A percentile compares a stretch with the other conserved stretches of the same genome.
phyloP scores from a whole-genome alignment of 2,797 vertebrate genomes.

The Enteromius afrohamiltoni region DNA sequence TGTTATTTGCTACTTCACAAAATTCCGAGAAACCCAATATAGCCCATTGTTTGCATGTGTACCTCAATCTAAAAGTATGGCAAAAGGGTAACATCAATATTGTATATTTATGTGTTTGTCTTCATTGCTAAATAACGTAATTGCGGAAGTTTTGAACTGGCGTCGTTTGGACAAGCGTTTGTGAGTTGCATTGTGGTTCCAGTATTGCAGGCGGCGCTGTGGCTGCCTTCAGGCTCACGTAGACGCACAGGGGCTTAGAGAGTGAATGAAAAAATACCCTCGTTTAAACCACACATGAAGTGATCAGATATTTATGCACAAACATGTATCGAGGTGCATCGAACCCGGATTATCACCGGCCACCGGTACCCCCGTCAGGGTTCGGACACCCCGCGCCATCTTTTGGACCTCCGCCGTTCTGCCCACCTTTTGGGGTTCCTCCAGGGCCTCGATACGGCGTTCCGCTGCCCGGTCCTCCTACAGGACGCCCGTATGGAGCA shows the following conservation, averaged over 20 bases:
- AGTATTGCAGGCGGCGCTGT: conserved; percentile 18
- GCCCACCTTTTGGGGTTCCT: conserved; percentile 28
- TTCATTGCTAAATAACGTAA: not conserved
- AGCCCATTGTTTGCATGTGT: not conserved
- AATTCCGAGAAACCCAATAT: not conserved
- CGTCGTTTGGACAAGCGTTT: not conserved
- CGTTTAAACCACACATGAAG: not conserved
- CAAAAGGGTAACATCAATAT: not conserved
- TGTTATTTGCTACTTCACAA: not conserved
- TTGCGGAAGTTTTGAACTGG: conserved; percentile 14
- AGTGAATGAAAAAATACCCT: conserved; percentile 16
- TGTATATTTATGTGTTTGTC: not conserved
- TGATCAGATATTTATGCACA: not conserved
- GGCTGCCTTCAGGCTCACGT: not conserved
- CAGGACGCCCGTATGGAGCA: not conserved
- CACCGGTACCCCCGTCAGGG: not conserved
- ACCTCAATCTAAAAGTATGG: not conserved
- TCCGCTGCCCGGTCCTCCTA: conserved; percentile 13
- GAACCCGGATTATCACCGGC: conserved; percentile 44
- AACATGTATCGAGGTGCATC: conserved; percentile 49
- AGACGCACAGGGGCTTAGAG: not conserved
- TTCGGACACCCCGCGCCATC: conserved; percentile 25
- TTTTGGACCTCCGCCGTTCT: conserved; percentile 42
- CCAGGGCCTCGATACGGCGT: conserved; percentile 17
- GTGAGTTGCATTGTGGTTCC: not conserved